Evolutionary conservation across 2,113 vertebrate genomes (phyloP).

Genomic region (Triplophysa rosa): DNA sequence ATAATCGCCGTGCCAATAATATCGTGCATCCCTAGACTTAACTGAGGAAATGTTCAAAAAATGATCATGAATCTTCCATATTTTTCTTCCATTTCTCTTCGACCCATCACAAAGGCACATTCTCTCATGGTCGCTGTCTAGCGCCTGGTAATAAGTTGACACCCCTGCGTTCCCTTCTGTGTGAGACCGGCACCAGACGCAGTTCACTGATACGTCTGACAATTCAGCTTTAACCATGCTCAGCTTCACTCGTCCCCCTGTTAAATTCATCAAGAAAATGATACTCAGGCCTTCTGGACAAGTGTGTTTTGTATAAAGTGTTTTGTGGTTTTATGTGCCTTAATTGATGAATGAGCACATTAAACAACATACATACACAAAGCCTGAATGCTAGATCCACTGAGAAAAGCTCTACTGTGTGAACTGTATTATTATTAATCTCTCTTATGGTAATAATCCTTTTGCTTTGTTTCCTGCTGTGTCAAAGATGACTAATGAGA

Average conservation of each 20-base stretch:
- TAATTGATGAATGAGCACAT: too few species aligned
- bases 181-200: constrained; percentile 7
- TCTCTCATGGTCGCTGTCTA: constrained; percentile 25
- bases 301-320: neutral
- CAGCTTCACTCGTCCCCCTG: neutral
- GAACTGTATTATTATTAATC: neutral
- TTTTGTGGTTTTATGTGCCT: too few species aligned
- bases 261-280: neutral
- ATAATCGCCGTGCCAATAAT: too few species aligned
- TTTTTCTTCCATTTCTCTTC: neutral
- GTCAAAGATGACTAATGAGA: constrained; percentile 25
- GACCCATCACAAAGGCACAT: neutral
- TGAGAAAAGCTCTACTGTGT: neutral
- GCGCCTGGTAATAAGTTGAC: constrained; percentile 28
- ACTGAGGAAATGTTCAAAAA: neutral
- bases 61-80: neutral
- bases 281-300: too few species aligned
- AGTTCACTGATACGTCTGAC: neutral
- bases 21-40: too few species aligned
- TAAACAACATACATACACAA: too few species aligned
- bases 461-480: constrained; percentile 6
- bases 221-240: neutral
- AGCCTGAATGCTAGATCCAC: neutral
- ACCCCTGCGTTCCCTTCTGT: constrained; percentile 9
- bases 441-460: constrained; percentile 7